Evolutionary conservation across 1,140 invertebrate species (phyloP).

Genomic region (Anthonomus grandis): DNA sequence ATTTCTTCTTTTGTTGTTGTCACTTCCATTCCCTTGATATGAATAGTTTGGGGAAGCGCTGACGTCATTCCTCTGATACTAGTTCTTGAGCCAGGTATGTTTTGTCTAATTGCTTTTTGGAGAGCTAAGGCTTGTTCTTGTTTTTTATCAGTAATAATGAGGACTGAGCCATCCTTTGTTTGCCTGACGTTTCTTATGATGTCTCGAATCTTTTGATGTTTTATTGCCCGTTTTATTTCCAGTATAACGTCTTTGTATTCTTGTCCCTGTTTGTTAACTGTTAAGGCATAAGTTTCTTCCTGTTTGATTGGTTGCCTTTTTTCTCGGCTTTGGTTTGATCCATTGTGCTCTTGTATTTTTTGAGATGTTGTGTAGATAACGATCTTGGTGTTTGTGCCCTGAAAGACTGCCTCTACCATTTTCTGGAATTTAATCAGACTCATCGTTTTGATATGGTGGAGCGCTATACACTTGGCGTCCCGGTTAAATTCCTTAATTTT

Average conservation of each 20-base stretch:
- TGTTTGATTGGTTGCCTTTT: neutral
- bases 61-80: no score
- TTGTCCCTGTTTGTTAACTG: conserved; percentile 10
- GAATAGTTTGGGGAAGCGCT: no score
- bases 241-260: neutral
- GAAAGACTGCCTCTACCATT: conserved; percentile 12
- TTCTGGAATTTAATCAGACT: neutral
- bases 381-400: neutral
- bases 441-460: neutral
- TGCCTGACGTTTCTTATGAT: conserved; percentile 8
- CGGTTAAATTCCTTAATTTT: neutral
- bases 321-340: neutral
- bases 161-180: conserved; percentile 6
- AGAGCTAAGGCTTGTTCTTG: neutral
- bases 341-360: neutral
- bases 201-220: neutral
- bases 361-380: conserved; percentile 10
- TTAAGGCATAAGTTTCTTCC: conserved; percentile 3
- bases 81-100: no score
- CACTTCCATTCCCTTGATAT: conserved; percentile 7
- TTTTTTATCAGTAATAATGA: conserved; percentile 10
- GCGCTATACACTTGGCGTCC: neutral
- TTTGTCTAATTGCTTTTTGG: neutral
- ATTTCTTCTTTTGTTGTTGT: conserved; percentile 13
- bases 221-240: neutral